Percentiles rank a stretch among this genome's conserved stretches.
These are phyloP conservation scores for Philotrypesis tridentata DNA, from an alignment of 1,140 invertebrate genomes.

Conservation along the genomic window DNA sequence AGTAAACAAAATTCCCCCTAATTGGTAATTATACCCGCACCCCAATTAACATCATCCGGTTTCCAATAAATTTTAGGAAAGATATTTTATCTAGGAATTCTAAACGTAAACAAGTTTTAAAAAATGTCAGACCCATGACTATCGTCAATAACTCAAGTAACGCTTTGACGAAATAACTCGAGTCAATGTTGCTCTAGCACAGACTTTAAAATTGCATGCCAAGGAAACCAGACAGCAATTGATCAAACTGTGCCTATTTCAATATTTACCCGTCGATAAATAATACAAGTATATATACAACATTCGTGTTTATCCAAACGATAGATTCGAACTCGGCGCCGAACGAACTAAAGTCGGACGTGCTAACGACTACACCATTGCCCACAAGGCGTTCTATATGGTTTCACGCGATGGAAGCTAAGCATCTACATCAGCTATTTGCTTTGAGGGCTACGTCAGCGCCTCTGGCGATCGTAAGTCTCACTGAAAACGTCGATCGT, in stretches of 20 bases:
- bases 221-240: slow-evolving; percentile 54
- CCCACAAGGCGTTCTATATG: not conserved
- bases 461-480: not conserved
- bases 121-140: slow-evolving; percentile 62
- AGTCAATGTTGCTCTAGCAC: slow-evolving; percentile 64
- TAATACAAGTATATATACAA: not conserved
- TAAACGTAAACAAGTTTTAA: not conserved
- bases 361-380: not conserved
- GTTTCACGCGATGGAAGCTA: not conserved
- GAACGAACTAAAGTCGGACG: not conserved
- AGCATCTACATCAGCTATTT: not conserved
- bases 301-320: not conserved
- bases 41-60: not conserved
- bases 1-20: too few relatives aligned
- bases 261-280: not conserved
- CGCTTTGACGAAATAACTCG: slow-evolving; percentile 63
- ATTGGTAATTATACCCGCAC: too few relatives aligned
- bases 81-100: not conserved
- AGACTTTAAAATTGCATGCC: slow-evolving; percentile 63
- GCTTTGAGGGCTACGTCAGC: not conserved
- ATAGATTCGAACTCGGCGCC: not conserved
- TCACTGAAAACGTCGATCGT: not conserved
- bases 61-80: not conserved
- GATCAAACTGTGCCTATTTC: slow-evolving; percentile 67
- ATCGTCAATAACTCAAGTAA: slow-evolving; percentile 48